Evolutionary conservation across 2,797 vertebrate genomes (phyloP).

Genomic region (Luscinia megarhynchos): DNA sequence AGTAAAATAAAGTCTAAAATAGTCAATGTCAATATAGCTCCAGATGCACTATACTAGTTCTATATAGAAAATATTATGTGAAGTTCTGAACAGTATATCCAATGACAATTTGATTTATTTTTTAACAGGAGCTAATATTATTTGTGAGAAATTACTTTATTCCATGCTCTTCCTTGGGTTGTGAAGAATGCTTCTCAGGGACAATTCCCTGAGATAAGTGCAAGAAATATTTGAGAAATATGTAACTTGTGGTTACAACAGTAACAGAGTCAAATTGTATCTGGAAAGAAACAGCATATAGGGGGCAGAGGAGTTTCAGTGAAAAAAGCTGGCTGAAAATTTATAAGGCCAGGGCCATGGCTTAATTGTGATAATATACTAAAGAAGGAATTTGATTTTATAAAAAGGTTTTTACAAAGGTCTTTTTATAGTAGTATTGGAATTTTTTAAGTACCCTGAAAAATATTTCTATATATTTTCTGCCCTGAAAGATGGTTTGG

Average conservation of each 20-base stretch:
- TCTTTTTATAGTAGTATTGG: neutral
- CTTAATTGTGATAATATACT: neutral
- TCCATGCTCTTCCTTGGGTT: neutral
- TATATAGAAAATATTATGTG: neutral
- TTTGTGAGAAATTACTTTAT: neutral
- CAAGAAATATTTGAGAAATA: neutral
- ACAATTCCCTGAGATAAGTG: neutral
- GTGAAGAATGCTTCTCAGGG: neutral
- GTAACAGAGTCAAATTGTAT: neutral
- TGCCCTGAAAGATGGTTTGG: neutral
- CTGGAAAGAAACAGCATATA: neutral
- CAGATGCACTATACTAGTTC: neutral
- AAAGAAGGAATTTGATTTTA: neutral
- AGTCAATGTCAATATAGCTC: neutral
- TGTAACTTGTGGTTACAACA: neutral
- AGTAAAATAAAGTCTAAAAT: neutral
- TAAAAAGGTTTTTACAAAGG: neutral
- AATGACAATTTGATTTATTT: neutral
- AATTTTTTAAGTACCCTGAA: neutral
- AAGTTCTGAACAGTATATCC: neutral
- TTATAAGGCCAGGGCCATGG: neutral
- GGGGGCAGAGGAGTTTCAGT: too few species aligned
- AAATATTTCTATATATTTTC: neutral
- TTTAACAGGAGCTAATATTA: neutral
- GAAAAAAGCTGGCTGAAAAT: neutral